These are phyloP conservation scores for Lepus oiostolus DNA, from an alignment of 2,797 vertebrate species.

Conservation along the genomic window DNA sequence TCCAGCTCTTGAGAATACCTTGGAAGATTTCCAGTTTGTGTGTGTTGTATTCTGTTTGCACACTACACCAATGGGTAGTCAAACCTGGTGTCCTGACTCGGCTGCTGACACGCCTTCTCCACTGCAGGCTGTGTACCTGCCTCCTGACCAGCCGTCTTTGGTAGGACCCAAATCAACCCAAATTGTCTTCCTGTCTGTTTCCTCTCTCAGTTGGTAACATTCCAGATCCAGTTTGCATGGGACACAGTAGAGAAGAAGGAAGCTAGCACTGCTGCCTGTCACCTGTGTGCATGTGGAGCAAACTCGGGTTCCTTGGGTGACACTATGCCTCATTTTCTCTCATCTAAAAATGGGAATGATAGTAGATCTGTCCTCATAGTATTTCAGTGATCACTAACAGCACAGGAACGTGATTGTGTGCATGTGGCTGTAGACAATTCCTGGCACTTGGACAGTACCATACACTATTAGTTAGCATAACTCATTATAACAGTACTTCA, in stretches of 20 bases:
- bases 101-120: not conserved
- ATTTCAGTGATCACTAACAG: not conserved
- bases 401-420: not conserved
- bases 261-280: not conserved
- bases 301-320: not conserved
- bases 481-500: not conserved
- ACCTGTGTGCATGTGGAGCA: rapidly evolving
- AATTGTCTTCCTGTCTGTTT: not conserved
- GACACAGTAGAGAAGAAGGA: not conserved
- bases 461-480: not conserved
- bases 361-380: not conserved
- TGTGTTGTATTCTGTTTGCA: not conserved
- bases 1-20: not conserved
- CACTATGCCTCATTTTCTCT: not conserved
- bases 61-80: not conserved
- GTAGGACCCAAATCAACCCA: not conserved
- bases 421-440: not conserved
- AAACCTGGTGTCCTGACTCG: not conserved
- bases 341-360: not conserved
- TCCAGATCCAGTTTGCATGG: not conserved
- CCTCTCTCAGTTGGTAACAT: not conserved
- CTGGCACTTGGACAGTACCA: too few relatives aligned
- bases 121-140: not conserved
- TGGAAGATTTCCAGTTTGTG: not conserved
- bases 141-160: rapidly evolving